Percentiles rank a stretch among this genome's conserved stretches.
These are phyloP conservation scores for Papilio gigon DNA, from an alignment of 2,888 invertebrate genomes.

Conservation along the genomic window DNA sequence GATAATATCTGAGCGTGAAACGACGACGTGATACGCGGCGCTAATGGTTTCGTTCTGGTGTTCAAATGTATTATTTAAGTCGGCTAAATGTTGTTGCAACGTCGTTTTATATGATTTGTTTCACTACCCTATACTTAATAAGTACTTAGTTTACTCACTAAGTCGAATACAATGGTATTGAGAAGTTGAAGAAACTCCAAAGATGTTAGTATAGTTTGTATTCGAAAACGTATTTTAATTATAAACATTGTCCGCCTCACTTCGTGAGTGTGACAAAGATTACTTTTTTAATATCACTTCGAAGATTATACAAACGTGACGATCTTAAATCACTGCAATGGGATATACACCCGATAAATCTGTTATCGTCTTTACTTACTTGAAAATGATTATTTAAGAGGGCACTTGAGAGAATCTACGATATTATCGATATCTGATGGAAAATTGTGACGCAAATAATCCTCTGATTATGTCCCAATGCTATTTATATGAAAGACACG, in stretches of 20 bases:
- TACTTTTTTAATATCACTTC: neutral
- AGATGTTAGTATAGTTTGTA: no score
- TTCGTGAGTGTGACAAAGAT: neutral
- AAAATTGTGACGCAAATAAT: conserved; percentile 1
- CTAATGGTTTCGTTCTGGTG: neutral
- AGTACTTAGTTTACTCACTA: no score
- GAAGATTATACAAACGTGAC: neutral
- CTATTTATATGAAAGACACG: neutral
- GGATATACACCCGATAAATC: neutral
- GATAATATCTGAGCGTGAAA: neutral
- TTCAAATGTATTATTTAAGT: neutral
- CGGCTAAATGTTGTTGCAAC: neutral
- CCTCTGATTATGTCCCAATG: neutral
- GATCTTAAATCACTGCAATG: neutral
- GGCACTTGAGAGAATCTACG: neutral
- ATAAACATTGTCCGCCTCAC: no score
- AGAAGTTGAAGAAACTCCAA: no score
- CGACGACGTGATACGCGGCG: neutral
- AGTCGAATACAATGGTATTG: no score
- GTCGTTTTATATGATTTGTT: neutral
- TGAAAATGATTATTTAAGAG: conserved; percentile 3
- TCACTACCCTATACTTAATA: no score
- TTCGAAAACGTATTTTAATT: no score
- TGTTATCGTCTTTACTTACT: neutral
- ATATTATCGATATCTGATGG: neutral